Conservation (phyloP, 2,888 invertebrate genomes). For the Uropetala carovei region DNA sequence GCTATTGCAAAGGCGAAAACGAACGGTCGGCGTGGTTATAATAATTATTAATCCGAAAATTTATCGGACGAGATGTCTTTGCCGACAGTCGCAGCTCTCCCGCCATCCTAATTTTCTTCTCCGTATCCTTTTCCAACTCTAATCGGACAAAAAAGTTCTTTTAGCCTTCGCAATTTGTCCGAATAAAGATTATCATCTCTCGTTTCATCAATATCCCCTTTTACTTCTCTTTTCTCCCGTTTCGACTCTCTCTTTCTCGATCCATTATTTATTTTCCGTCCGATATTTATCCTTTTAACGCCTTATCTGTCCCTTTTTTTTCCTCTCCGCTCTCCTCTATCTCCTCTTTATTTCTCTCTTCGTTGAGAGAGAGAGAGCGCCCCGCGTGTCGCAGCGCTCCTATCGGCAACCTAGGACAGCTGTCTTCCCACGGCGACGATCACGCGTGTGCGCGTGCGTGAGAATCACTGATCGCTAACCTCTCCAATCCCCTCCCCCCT, state of each 20-base stretch:
- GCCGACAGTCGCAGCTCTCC: not conserved
- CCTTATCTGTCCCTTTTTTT: not conserved
- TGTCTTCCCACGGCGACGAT: conserved; percentile 18
- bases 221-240: not conserved
- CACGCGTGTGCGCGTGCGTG: conserved; percentile 50
- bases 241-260: not conserved
- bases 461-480: conserved; percentile 7
- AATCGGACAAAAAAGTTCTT: not conserved
- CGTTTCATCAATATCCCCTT: not conserved
- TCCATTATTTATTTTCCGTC: not conserved
- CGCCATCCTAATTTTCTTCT: not conserved
- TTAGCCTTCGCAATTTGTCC: not conserved
- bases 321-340: not conserved
- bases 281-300: not conserved
- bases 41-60: conserved; percentile 7
- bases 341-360: not conserved
- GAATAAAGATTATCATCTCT: no score
- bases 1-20: not conserved
- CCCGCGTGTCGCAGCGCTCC: not conserved
- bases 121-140: not conserved
- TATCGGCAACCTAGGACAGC: conserved; percentile 29
- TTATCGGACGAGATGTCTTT: not conserved
- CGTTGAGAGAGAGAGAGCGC: not conserved
- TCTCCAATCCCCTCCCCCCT: no score
- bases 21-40: not conserved